These are phyloP conservation scores for Brenthis daphne DNA, from an alignment of 2,888 invertebrate species.

Conservation along the genomic window DNA sequence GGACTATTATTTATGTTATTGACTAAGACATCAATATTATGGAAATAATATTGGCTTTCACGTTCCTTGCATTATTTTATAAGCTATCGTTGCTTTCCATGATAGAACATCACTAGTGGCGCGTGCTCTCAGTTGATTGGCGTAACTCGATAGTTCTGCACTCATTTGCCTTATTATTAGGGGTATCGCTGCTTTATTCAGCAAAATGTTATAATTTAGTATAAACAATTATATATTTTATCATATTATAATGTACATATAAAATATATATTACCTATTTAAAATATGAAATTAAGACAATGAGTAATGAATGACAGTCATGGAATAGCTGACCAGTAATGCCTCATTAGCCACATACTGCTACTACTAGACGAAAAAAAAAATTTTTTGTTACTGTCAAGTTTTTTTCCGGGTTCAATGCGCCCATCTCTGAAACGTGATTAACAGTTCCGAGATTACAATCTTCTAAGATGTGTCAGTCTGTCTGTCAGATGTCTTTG, in stretches of 20 bases:
- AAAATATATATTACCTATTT: no score
- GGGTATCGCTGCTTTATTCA: constrained; percentile 56
- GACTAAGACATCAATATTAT: no score
- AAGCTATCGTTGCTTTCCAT: constrained; percentile 48
- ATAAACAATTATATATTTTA: no score
- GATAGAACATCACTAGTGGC: constrained; percentile 57
- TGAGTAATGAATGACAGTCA: no score
- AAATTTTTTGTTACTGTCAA: neutral
- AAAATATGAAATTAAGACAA: no score
- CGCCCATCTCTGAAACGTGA: constrained; percentile 22
- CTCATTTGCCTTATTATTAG: constrained; percentile 69
- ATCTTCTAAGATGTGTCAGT: constrained; percentile 33
- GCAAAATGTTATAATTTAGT: constrained; percentile 53
- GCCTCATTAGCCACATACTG: no score
- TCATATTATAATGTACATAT: no score
- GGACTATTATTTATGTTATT: no score
- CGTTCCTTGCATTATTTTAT: constrained; percentile 6
- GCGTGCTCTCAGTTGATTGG: constrained; percentile 78
- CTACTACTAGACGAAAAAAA: no score
- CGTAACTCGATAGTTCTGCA: constrained; percentile 79
- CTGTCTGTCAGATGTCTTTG: constrained; percentile 23
- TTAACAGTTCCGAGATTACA: constrained; percentile 31
- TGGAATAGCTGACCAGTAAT: no score
- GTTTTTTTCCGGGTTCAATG: constrained; percentile 18
- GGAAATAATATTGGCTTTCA: no score